Conservation (phyloP, 2,113 vertebrate species). For the Strigops habroptila region DNA sequence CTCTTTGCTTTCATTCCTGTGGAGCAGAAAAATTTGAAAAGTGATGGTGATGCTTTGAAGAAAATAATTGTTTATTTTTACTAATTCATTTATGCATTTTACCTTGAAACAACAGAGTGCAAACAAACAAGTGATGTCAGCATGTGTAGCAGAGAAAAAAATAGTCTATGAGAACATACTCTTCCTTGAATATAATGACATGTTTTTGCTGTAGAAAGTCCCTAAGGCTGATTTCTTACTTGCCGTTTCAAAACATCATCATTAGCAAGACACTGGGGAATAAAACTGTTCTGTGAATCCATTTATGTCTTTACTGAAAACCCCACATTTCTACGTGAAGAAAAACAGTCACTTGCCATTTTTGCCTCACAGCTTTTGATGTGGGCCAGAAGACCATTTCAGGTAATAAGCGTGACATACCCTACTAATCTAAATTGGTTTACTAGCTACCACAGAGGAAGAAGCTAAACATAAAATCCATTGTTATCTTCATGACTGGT, state of each 20-base stretch:
- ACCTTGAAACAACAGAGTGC: not conserved
- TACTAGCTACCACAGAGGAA: not conserved
- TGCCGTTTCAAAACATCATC: slow-evolving; percentile 43
- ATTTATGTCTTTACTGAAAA: slow-evolving; percentile 42
- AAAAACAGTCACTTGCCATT: not conserved
- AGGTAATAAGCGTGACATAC: not conserved
- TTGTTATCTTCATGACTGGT: not conserved
- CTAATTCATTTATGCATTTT: not conserved
- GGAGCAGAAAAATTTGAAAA: not conserved
- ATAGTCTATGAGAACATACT: slow-evolving; percentile 16
- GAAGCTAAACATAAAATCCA: slow-evolving; percentile 22
- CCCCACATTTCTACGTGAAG: not conserved
- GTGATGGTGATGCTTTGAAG: not conserved
- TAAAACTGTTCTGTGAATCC: slow-evolving; percentile 11
- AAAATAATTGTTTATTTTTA: not conserved
- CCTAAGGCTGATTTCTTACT: slow-evolving; percentile 41
- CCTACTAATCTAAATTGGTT: not conserved
- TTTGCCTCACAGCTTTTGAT: slow-evolving; percentile 20
- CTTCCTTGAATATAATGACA: slow-evolving; percentile 59
- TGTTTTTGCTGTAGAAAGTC: slow-evolving; percentile 50
- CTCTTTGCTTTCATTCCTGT: not conserved
- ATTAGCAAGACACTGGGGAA: slow-evolving; percentile 39
- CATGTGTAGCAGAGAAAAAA: slow-evolving; percentile 31
- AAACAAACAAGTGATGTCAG: slow-evolving; percentile 44
- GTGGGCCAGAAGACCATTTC: slow-evolving; percentile 10